Base-by-base conservation (phyloP, 2,888 invertebrate genomes). In the Unio pictorum region DNA sequence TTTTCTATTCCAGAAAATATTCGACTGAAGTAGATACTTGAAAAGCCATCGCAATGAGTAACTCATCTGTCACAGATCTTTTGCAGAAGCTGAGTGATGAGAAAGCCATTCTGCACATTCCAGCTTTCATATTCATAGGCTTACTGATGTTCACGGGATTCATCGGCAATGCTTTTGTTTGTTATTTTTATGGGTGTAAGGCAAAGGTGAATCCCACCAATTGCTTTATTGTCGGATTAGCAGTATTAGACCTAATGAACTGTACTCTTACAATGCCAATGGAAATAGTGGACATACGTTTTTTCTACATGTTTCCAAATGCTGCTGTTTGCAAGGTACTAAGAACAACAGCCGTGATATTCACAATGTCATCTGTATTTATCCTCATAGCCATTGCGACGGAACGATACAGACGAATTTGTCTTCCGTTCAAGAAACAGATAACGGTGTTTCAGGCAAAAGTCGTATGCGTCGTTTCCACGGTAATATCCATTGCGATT, bases 261-360 rank as follows among this genome's bases (percentile, higher is more conserved):
- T 85, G 84, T 66, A 34, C 72, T 1, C 61, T 85, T 2, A 80
- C 75, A 18, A 84, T 85, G 66, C 86, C 86, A 0, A 79, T 79
- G 30, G 84, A 85, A 59, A 82, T 86, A 8, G 73, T 79, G 8
- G 84, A 86, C 67, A 74, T 86, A 66, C 59, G 81, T 28, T 81
- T 73, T 61, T 80, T 75, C 18, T 84, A 74, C 58, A 78, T 73
- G 6, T 86, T 80, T 65, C 75, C 79, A 28, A 80, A 76, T 23
- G 81, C 64, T 11, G 57, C 64, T 1, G 79, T 81, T 3, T 85
- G 85, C 64, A 84, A 84, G 64, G 66, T 79, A 1, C 72, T 82
- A 18, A 69, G 82, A 30, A 78, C 78, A 23, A 60, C 81, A 17
- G 72, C 77, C 7, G 71, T 81, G 61, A 79, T 83, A 59, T 61